phyloP scores from a whole-genome alignment of 2,797 vertebrate genomes.

The Mormyrops attenuatus region DNA sequence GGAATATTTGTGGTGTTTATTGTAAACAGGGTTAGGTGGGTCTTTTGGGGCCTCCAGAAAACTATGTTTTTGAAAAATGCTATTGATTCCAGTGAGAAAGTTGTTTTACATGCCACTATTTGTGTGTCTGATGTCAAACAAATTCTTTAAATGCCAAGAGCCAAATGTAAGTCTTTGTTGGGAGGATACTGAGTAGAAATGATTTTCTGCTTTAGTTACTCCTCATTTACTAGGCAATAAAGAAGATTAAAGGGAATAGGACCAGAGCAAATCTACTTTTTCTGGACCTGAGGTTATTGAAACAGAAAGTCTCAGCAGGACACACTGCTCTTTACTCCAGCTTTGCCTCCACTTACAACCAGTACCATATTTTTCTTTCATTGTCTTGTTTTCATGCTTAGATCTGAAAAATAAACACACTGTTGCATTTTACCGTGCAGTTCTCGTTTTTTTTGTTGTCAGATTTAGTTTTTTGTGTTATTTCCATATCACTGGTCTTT shows the following conservation, averaged over 20 bases:
- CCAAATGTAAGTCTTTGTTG: slow-evolving; percentile 28
- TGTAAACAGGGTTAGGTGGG: not conserved
- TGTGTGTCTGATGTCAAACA: slow-evolving; percentile 12
- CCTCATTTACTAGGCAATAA: slow-evolving; percentile 29
- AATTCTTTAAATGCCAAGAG: slow-evolving; percentile 17
- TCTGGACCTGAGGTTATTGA: slow-evolving; percentile 27
- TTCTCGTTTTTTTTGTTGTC: not conserved
- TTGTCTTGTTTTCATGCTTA: slow-evolving; percentile 8
- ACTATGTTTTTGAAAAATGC: not conserved
- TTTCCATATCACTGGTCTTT: not conserved
- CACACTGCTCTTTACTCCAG: not conserved
- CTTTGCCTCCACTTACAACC: not conserved
- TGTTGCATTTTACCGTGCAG: not conserved
- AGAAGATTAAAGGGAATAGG: slow-evolving; percentile 31
- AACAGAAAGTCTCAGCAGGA: slow-evolving; percentile 23
- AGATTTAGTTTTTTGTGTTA: not conserved
- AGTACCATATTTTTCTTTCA: not conserved
- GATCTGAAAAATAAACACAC: not conserved
- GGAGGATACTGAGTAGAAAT: slow-evolving; percentile 29
- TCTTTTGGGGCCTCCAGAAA: not conserved
- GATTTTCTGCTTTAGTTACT: slow-evolving; percentile 33
- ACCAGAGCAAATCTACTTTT: slow-evolving; percentile 26
- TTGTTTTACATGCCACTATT: not conserved
- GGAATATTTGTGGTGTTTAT: not conserved
- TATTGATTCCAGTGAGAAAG: not conserved